Evolutionary conservation across 2,113 vertebrate species (phyloP), one percentile per base, ranked within the genome.

Genomic region (Coptodon rendalli): DNA sequence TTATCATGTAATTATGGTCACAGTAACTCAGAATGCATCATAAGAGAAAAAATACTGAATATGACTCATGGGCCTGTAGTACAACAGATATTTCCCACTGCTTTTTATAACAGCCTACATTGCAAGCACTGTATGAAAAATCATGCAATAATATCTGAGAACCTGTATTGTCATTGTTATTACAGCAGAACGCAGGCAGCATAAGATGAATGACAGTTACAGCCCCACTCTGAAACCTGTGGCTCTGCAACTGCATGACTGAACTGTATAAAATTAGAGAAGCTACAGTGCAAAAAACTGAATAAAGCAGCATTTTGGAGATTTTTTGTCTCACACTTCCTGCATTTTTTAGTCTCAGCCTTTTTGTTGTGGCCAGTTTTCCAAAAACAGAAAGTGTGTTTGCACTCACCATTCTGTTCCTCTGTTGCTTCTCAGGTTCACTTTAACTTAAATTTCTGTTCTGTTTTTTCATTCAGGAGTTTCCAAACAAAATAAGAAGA

Each of bases 361-460:
- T 11, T 45, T 45, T 73, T 0, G 22, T 29, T 27, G n/a, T 43
- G 38, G 5, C 40, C 68, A 43, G n/a, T 16, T 73, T 43, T 73
- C 0, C 29, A 61, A 61, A 68, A 9, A n/a, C 48, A 17, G 31
- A 68, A 22, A 31, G 5, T 22, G n/a, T 24, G 29, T 48, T 34
- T 19, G 22, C 50, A 86, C 85, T 91, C 83, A 89, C 90, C 83
- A 2, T 38, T 29, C 24, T 86, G 48, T 11, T 40, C 73, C 57
- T 68, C 24, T 38, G 38, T 29, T 13, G 36, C 6, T 45, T 81
- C 40, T 34, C 59, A 16, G 17, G 1, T 56, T 80, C 24, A 36
- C 57, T 63, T 82, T 13, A 40, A 52, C n/a, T 80, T 1, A 66
- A 80, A 63, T 11, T 19, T 63, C 24, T 31, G 27, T n/a, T 73